Conservation (phyloP, 2,797 vertebrate species). For the Oceanodroma leucorhoa region DNA sequence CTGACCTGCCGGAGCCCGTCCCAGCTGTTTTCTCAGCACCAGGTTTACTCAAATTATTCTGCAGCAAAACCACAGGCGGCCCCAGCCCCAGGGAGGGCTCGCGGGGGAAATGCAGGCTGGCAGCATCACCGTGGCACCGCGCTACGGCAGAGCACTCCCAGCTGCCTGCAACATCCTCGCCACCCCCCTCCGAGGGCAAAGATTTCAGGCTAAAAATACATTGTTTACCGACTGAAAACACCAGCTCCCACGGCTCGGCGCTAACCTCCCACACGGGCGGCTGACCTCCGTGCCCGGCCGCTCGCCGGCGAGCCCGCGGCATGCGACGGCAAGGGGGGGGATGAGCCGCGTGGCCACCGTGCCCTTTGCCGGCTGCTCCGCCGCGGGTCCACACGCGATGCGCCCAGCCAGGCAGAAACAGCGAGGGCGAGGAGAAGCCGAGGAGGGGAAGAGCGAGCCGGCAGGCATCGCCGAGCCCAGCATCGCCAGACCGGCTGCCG, state of each 20-base stretch:
- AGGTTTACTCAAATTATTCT: neutral
- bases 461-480: neutral
- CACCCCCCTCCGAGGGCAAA: neutral
- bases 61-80: neutral
- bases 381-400: neutral
- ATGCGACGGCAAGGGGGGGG: neutral
- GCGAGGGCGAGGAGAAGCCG: neutral
- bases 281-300: neutral
- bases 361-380: neutral
- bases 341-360: neutral
- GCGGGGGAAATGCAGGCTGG: neutral
- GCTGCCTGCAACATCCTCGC: fast-evolving
- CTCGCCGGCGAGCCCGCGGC: neutral
- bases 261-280: neutral
- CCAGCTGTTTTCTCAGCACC: fast-evolving
- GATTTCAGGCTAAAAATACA: conserved; percentile 16
- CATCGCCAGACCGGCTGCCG: fast-evolving
- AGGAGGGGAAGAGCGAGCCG: neutral
- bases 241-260: neutral
- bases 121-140: fast-evolving
- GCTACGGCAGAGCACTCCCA: neutral
- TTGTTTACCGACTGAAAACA: neutral
- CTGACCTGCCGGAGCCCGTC: neutral
- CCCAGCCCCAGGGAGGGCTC: neutral
- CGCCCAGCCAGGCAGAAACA: neutral